A percentile compares a stretch with the other conserved stretches of the same genome.
These are phyloP conservation scores for Caenorhabditis tropicalis DNA, from an alignment of 1,140 invertebrate species.

Conservation along the genomic window DNA sequence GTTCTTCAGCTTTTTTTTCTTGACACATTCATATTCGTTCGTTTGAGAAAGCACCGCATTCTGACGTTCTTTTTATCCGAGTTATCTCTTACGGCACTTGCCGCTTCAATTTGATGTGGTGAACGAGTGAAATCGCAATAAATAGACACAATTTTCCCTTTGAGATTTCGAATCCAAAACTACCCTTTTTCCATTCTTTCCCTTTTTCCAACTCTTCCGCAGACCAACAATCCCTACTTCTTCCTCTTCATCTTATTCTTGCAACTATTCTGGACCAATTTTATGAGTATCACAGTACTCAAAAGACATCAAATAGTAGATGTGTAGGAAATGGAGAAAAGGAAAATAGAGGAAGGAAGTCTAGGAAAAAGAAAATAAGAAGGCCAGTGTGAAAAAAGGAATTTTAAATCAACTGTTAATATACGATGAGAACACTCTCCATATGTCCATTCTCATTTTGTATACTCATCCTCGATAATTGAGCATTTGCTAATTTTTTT, in stretches of 20 bases:
- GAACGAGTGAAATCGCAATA: constrained; percentile 39
- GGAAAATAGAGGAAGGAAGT: neutral
- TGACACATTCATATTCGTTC: neutral
- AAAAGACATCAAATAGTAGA: constrained; percentile 8
- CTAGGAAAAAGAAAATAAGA: constrained; percentile 11
- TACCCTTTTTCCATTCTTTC: neutral
- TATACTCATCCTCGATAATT: too few species aligned
- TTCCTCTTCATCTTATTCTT: constrained; percentile 13
- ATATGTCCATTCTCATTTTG: neutral
- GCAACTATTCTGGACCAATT: constrained; percentile 17
- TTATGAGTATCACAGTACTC: constrained; percentile 18
- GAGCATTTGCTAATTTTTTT: too few species aligned
- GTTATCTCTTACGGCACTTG: neutral
- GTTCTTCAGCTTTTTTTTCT: neutral
- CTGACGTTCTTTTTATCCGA: neutral
- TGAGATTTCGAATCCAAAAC: constrained; percentile 28
- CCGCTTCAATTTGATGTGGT: constrained; percentile 35
- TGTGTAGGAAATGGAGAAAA: neutral
- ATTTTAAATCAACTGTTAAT: constrained; percentile 26
- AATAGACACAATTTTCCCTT: constrained; percentile 38
- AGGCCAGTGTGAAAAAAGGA: neutral
- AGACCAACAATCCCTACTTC: neutral
- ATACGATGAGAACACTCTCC: neutral
- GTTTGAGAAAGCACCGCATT: neutral
- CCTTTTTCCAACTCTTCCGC: neutral